Evolutionary conservation across 2,113 vertebrate species (phyloP), one percentile per base, ranked within the genome.

Genomic region (Boulengeromyrus knoepffleri): DNA sequence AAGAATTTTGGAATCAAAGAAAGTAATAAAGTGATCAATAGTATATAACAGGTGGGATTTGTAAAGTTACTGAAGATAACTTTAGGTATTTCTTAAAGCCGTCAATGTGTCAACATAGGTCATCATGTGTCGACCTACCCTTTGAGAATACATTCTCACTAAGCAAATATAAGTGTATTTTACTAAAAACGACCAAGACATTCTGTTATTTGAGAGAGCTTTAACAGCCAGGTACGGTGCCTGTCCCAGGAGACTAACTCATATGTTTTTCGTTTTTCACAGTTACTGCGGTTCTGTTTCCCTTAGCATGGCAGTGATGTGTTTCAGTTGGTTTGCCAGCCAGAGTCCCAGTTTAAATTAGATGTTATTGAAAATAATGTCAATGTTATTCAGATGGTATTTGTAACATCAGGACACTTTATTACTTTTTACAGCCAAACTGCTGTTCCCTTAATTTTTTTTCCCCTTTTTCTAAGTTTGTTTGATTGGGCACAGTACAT

Each of bases 351-450:
- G 62, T 70, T 70, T 70, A 31, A 70, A 70, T 66, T 27, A 70
- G 62, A 70, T 70, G 62, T 70, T 70, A 70, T 70, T 70, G 62
- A 70, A 70, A 70, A 70, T 70, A 70, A 70, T 70, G n/a, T 70
- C 62, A 70, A 27, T 70, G 62, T 70, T 70, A 70, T 70, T 70
- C 62, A 70, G 10, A 70, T 70, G 27, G 27, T 12, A 70, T 70
- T 70, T 70, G 27, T 12, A 70, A 13, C 62, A 70, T 70, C 27
- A 13, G 62, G 62, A 70, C 62, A 70, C n/a, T 70, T 70, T 13
- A 70, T 70, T 70, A 31, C 62, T 70, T 13, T 31, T 70, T 70
- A 70, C 62, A 70, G 62, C 62, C 62, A 70, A 70, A 70, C n/a
- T 70, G 62, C 10, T 70, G 62, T 70, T 31, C 27, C 62, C 62